Base-by-base conservation (phyloP, 2,113 vertebrate species). In the Addax nasomaculatus region DNA sequence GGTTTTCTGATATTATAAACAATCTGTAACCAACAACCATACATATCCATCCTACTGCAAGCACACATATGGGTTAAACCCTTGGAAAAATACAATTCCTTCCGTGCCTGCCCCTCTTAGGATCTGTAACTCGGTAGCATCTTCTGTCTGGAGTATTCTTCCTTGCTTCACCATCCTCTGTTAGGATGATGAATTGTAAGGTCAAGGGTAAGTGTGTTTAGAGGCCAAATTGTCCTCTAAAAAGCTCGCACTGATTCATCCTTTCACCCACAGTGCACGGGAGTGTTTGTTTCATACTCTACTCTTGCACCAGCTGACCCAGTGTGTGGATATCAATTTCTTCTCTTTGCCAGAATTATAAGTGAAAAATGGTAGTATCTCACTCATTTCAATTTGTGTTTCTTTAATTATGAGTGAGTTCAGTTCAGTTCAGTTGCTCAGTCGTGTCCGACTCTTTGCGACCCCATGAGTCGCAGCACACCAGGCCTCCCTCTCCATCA, bases 71-170 rank as follows among this genome's bases (percentile, higher is more conserved):
- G 76, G 67, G 53, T 80, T n/a, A 67, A 67, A 43, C 94, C 86
- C 33, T 36, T 91, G 53, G 17, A 58, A 78, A 67, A 81, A 81
- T 36, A 23, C 17, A 47, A 39, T 78, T 67, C 49, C 67, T 67
- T 36, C 27, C 4, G 12, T 25, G 33, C n/a, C 78, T 43, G 55
- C 36, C 14, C 39, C 70, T 62, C 23, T 43, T 91, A 17, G 57
- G 51, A 55, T 58, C 13, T 84, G 23, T 60, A 67, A 64, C 47
- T 90, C 15, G 16, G 33, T 7, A 49, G 57, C 73, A n/a, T 58
- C 29, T 67, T 62, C 49, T 92, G 8, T 80, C 64, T 90, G 51
- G 47, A 81, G 92, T 33, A 12, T n/a, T 94, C 85, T 90, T 94
- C 64, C 33, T 49, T 85, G 27, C 27, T 53, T 85, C 25, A 43